Base-by-base conservation (phyloP, 2,888 invertebrate species). In the Cyclophora albipunctata region DNA sequence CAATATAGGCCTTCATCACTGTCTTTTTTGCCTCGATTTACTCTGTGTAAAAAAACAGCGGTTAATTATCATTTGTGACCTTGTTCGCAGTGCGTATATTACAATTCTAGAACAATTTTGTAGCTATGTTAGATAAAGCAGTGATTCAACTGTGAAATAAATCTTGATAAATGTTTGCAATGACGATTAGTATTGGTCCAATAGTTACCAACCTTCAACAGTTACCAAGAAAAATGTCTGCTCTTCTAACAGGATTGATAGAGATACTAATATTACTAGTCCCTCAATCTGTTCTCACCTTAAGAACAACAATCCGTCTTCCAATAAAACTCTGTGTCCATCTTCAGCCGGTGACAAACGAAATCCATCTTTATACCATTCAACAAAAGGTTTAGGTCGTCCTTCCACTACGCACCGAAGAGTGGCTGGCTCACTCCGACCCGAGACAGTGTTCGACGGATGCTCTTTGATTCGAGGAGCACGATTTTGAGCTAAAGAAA, bases 371-470 rank as follows among this genome's bases (percentile, higher is more conserved):
- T 93, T 93, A 91, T 93, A 98, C 98, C 98, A 99, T 67, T 95
- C 95, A 69, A 98, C 97, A 57, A 91, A 90, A 6, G 98, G 98
- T 67, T 95, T 94, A 3, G 96, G 96, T 66, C 95, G 92, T 48
- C 98, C 98, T 84, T 98, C 98, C 3, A 98, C 98, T 73, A 97
- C 97, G 83, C 99, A 99, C 88, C 98, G 96, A 66, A 99, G 90
- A 47, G 98, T 99, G 48, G 97, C 98, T 34, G 99, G 98, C 72
- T 98, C 98, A 81, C 98, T 97, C 81, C 96, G 96, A 52, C 97
- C 96, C 46, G 98, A 98, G 58, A 97, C 96, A 69, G 97, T 95
- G 90, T 98, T 98, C 55, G 96, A 95, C 45, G 99, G 99, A 85
- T 99, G 98, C 81, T 99, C 98, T 64, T 96, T 96, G 86, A 99